Conservation (phyloP, 2,797 vertebrate genomes). For the Scolopax rusticola region DNA sequence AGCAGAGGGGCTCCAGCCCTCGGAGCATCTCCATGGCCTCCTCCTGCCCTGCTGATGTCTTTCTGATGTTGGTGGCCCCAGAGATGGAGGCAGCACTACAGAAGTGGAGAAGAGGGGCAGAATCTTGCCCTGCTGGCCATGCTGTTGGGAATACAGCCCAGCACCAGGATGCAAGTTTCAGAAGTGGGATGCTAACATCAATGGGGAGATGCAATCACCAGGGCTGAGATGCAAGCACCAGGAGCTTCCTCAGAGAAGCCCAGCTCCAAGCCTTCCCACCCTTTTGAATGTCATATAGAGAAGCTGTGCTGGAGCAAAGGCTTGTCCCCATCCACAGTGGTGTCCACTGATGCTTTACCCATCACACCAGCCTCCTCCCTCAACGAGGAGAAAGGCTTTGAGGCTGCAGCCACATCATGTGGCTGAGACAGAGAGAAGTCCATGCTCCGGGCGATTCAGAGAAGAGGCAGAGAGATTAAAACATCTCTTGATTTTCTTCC, state of each 20-base stretch:
- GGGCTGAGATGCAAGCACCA: background rate
- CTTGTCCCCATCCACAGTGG: background rate
- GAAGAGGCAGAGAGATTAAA: background rate
- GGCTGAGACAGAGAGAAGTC: background rate
- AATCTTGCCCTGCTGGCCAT: too few relatives aligned
- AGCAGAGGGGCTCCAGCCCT: too few relatives aligned
- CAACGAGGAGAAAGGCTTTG: background rate
- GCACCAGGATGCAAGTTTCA: too few relatives aligned
- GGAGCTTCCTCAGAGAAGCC: background rate
- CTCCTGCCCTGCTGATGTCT: too few relatives aligned
- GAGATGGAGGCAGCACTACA: too few relatives aligned
- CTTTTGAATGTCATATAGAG: background rate
- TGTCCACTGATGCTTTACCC: background rate
- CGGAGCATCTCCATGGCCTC: too few relatives aligned
- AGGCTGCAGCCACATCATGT: rapidly evolving
- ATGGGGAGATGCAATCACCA: background rate
- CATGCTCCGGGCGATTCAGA: rapidly evolving
- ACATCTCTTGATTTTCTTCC: background rate
- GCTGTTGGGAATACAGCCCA: too few relatives aligned
- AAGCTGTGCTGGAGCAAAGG: background rate
- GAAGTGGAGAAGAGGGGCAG: too few relatives aligned
- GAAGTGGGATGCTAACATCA: background rate
- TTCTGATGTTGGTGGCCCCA: too few relatives aligned
- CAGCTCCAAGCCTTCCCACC: background rate
- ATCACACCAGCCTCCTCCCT: background rate